Evolutionary conservation across 1,140 invertebrate genomes (phyloP).

Genomic region (Wiebesia pumilae): DNA sequence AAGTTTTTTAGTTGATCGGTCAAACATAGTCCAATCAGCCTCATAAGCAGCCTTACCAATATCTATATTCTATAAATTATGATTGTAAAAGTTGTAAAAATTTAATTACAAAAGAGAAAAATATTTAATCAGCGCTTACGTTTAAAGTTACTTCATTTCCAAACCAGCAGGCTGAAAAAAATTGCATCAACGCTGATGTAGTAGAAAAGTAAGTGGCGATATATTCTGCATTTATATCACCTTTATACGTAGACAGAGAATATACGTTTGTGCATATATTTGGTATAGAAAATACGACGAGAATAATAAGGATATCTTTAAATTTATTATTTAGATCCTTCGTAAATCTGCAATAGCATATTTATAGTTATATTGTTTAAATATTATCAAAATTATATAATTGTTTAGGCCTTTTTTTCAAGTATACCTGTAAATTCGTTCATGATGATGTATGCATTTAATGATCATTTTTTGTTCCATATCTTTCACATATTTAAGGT

Average conservation of each 20-base stretch:
- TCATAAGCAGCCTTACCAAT: conserved; percentile 9
- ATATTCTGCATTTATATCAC: conserved; percentile 16
- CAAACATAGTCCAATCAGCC: conserved; percentile 15
- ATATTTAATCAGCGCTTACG: background rate
- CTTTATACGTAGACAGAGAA: conserved; percentile 12
- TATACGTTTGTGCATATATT: conserved; percentile 49
- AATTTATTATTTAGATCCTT: conserved; percentile 13
- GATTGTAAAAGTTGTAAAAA: background rate
- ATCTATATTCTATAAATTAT: conserved; percentile 20
- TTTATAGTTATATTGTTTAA: background rate
- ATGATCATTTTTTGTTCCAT: background rate
- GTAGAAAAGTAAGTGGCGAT: background rate
- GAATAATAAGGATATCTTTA: conserved; percentile 2
- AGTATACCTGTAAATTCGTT: conserved; percentile 24
- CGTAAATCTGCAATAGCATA: conserved; percentile 17
- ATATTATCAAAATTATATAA: background rate
- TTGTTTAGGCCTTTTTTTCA: background rate
- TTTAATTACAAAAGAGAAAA: background rate
- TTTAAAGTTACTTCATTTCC: conserved; percentile 35
- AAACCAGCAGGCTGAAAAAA: conserved; percentile 41
- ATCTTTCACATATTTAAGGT: background rate
- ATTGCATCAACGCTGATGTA: background rate
- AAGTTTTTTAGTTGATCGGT: conserved; percentile 15
- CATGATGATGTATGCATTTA: background rate
- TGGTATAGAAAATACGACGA: conserved; percentile 20